Base-by-base conservation (phyloP, 2,888 invertebrate species). In the Drosophila macrospina region DNA sequence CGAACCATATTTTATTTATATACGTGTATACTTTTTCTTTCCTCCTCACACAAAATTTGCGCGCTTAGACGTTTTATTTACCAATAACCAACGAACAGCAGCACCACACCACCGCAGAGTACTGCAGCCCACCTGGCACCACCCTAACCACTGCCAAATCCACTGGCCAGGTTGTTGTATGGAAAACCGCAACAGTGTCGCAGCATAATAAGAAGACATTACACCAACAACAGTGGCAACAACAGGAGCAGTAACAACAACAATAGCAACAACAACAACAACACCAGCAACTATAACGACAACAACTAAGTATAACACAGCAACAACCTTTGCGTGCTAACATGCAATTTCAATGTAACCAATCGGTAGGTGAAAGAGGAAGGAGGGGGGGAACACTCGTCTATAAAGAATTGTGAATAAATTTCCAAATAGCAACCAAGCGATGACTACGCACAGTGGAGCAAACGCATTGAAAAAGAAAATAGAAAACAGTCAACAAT, bases 301-400 rank as follows among this genome's bases (percentile, higher is more conserved):
- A 65, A 32, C 44, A 65, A 72, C 76, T 50, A 63, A 61, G 36
- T 54, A 52, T 65, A 72, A 71, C 66, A 73, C 37, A 56, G 52
- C 62, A 61, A 60, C 69, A 72, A 80, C 76, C 78, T 78, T 84
- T 90, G 91, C 91, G 91, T 91, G 91, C 81, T 77, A 90, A 89
- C 91, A 91, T 91, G 91, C 91, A 91, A 92, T 91, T 91, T 90
- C 85, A 86, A 77, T 89, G 85, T 89, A 89, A 77, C 70, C 65
- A 70, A 69, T 62, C 32, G 50, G 34, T 7, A 8, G 39, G 5
- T 7, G 48, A 26, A 16, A 26, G 41, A 47, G 45, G 48, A 16
- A 26, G 41, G 44, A 44, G 48, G 56, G 37, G 39, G 66, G 65
- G 56, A 65, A 78, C 61, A 80, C 68, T 76, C 79, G 85, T 87